phyloP scores from a whole-genome alignment of 2,888 invertebrate species.

The Agrochola macilenta region DNA sequence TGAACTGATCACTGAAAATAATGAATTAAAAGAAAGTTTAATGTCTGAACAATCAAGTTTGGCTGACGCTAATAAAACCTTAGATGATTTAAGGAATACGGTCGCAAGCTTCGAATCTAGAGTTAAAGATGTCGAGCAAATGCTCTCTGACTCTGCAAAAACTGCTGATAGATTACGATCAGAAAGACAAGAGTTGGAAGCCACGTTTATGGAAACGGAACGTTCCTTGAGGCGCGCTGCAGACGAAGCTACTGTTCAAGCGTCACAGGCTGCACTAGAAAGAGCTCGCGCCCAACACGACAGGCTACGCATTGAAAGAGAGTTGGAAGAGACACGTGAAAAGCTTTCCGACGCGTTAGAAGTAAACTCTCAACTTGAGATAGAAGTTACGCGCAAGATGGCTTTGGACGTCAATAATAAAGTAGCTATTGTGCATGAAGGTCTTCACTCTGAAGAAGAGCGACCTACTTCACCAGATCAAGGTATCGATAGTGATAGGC shows the following conservation, averaged over 20 bases:
- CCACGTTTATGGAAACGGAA: constrained; percentile 87
- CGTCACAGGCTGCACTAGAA: constrained; percentile 94
- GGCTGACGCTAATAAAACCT: constrained; percentile 75
- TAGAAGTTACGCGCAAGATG: constrained; percentile 86
- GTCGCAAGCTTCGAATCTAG: constrained; percentile 74
- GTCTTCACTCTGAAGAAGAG: constrained; percentile 81
- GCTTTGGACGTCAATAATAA: constrained; percentile 78
- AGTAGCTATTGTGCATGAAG: constrained; percentile 78
- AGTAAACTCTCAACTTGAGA: constrained; percentile 82
- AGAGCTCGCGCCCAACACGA: constrained; percentile 94
- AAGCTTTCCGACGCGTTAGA: constrained; percentile 82
- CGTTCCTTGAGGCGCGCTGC: constrained; percentile 92
- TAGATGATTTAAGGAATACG: constrained; percentile 75
- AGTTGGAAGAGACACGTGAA: constrained; percentile 90
- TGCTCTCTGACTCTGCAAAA: constrained; percentile 76
- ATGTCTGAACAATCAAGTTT: constrained; percentile 73
- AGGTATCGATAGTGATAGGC: constrained; percentile 96
- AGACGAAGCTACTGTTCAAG: constrained; percentile 93
- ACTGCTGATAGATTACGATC: constrained; percentile 78
- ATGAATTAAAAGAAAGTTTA: constrained; percentile 75
- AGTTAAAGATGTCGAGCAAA: constrained; percentile 80
- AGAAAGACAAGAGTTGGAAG: constrained; percentile 85
- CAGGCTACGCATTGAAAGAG: constrained; percentile 92
- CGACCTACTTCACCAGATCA: constrained; percentile 94
- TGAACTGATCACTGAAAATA: constrained; percentile 77